A percentile compares a stretch with the other conserved stretches of the same genome.
Conservation (phyloP, 2,797 vertebrate species). For the Eremophila alpestris region DNA sequence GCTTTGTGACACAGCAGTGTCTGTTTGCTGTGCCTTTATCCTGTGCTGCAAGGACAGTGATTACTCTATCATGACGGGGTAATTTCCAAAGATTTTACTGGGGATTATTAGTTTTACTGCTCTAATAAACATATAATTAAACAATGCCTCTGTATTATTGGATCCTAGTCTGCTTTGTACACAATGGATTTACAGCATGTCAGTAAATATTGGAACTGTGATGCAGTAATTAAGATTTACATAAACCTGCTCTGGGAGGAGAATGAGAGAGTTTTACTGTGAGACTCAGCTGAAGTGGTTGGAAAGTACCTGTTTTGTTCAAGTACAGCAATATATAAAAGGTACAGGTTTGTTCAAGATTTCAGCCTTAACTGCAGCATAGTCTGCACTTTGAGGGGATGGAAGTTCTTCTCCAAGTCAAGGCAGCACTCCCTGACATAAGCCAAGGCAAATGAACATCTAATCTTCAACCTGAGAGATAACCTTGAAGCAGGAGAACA, state of each 20-base stretch:
- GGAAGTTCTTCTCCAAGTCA: neutral
- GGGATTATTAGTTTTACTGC: constrained; percentile 66
- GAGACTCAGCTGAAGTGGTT: neutral
- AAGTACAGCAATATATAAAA: neutral
- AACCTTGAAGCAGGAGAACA: constrained; percentile 23
- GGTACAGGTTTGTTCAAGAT: neutral
- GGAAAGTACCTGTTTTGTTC: neutral
- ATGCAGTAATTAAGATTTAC: constrained; percentile 59
- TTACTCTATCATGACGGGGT: constrained; percentile 22
- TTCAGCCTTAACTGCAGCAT: neutral
- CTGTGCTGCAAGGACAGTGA: neutral
- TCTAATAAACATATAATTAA: constrained; percentile 68
- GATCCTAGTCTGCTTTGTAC: constrained; percentile 45
- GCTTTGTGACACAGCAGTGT: neutral
- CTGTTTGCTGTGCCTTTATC: constrained; percentile 20
- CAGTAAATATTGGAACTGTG: constrained; percentile 59
- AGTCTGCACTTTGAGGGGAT: neutral
- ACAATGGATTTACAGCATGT: constrained; percentile 48
- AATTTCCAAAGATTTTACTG: constrained; percentile 61
- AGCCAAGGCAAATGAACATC: constrained; percentile 1
- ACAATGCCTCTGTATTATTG: constrained; percentile 46
- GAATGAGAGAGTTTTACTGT: neutral
- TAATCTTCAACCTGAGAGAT: neutral
- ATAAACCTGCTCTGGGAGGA: constrained; percentile 28
- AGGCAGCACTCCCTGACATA: neutral